phyloP scores from a whole-genome alignment of 2,113 vertebrate species.

The Gobius niger region DNA sequence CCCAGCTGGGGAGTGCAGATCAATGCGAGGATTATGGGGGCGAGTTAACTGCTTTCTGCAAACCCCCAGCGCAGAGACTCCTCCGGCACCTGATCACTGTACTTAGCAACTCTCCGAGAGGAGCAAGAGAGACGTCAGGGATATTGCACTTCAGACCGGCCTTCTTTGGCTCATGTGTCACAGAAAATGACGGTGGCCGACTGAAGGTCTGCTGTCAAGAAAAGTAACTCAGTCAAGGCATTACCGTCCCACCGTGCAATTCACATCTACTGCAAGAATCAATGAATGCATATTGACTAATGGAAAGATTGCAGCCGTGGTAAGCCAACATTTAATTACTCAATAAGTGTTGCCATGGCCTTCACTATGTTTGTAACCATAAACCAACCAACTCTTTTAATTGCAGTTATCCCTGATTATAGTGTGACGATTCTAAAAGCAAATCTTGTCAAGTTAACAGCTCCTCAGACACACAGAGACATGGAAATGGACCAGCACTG shows the following conservation, averaged over 20 bases:
- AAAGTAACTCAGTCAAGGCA: background rate
- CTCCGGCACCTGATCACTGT: slow-evolving; percentile 19
- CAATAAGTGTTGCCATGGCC: background rate
- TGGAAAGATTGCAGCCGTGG: background rate
- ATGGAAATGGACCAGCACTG: slow-evolving; percentile 12
- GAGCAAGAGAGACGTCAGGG: slow-evolving; percentile 9
- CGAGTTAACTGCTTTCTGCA: slow-evolving; percentile 38
- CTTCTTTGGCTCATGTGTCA: background rate
- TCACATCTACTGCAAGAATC: background rate
- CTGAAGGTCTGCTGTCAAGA: background rate
- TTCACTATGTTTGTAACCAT: background rate
- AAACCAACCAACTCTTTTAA: slow-evolving; percentile 1
- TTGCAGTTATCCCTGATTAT: slow-evolving; percentile 9
- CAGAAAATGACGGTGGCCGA: background rate
- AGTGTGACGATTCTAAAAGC: slow-evolving; percentile 43
- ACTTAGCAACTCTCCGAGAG: slow-evolving; percentile 12
- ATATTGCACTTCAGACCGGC: background rate
- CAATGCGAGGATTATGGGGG: slow-evolving; percentile 55
- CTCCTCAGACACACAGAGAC: slow-evolving; percentile 17
- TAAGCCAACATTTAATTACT: background rate
- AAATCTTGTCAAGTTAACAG: slow-evolving; percentile 42
- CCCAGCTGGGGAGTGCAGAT: slow-evolving; percentile 41
- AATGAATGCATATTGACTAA: background rate
- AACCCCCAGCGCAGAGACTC: slow-evolving; percentile 15
- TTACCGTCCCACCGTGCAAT: too few species aligned